A percentile compares a stretch with the other conserved stretches of the same genome.
phyloP scores from a whole-genome alignment of 2,113 vertebrate genomes.

The Thryonomys swinderianus region DNA sequence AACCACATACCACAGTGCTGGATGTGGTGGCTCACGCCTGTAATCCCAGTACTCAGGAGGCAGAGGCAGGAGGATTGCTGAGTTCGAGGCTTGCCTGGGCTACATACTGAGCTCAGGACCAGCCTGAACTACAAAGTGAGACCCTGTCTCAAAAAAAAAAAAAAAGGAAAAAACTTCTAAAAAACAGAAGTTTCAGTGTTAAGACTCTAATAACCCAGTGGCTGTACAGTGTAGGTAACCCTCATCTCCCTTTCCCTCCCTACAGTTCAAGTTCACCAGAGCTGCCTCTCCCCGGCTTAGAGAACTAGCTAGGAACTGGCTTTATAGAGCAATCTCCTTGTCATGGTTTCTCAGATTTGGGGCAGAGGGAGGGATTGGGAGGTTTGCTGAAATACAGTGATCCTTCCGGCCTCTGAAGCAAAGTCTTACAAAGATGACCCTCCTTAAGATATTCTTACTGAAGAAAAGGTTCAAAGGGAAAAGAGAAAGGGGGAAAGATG shows the following conservation, averaged over 20 bases:
- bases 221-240: neutral
- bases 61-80: too few species aligned
- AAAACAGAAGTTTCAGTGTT: neutral
- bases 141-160: too few species aligned
- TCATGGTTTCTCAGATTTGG: neutral
- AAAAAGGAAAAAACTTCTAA: neutral
- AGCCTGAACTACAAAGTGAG: too few species aligned
- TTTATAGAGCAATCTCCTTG: neutral
- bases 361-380: neutral
- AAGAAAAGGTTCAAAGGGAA: too few species aligned
- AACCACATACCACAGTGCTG: too few species aligned
- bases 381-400: neutral
- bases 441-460: neutral
- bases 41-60: too few species aligned
- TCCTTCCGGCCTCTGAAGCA: neutral
- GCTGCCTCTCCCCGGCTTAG: neutral
- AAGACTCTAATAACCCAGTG: neutral
- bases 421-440: conserved; percentile 15
- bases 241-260: neutral
- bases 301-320: neutral
- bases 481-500: too few species aligned
- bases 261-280: neutral
- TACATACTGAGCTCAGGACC: too few species aligned
- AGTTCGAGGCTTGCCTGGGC: too few species aligned
- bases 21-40: too few species aligned